These are phyloP conservation scores for Ailuropoda melanoleuca DNA, from an alignment of 2,113 vertebrate genomes.

Conservation along the genomic window DNA sequence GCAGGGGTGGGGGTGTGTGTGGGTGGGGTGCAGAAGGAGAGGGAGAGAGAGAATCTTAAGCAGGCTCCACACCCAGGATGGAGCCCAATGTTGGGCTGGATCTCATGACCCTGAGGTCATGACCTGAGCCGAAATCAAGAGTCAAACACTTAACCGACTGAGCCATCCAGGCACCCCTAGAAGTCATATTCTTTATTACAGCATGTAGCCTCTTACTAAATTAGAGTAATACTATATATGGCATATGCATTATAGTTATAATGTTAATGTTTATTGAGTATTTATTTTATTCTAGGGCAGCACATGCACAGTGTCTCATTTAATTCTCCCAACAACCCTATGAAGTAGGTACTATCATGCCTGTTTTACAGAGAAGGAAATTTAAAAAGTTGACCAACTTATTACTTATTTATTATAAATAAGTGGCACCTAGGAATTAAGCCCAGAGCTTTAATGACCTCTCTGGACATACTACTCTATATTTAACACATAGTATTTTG, in stretches of 20 bases:
- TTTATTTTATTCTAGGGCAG: slow-evolving; percentile 31
- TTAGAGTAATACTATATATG: background rate
- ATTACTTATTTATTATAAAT: background rate
- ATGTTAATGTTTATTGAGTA: background rate
- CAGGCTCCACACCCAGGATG: background rate
- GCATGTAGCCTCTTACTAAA: background rate
- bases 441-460: background rate
- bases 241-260: background rate
- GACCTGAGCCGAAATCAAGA: background rate
- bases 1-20: background rate
- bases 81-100: background rate
- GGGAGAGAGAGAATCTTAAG: background rate
- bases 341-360: background rate
- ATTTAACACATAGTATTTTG: background rate
- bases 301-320: background rate
- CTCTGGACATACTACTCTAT: background rate
- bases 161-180: background rate
- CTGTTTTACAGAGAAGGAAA: background rate
- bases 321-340: background rate
- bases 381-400: background rate
- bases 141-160: background rate
- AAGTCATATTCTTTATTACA: background rate
- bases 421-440: background rate
- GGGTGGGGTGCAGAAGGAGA: background rate
- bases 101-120: background rate